A percentile compares a stretch with the other conserved stretches of the same genome.
Evolutionary conservation across 2,888 invertebrate species (phyloP).

Genomic region (Luperina testacea): DNA sequence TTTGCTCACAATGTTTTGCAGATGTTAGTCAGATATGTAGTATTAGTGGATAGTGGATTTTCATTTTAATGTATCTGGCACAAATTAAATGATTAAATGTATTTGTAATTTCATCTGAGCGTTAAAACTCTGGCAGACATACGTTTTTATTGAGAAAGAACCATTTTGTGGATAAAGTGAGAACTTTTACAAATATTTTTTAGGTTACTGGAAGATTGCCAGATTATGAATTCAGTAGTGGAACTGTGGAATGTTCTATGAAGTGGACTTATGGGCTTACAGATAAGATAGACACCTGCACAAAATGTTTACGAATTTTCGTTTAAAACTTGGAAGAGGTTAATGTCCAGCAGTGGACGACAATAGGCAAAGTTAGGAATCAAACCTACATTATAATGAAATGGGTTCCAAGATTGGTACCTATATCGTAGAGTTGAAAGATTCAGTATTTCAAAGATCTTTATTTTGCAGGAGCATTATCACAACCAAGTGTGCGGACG

Average conservation of each 20-base stretch:
- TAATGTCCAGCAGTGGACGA: neutral
- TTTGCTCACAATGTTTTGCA: neutral
- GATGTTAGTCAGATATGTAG: neutral
- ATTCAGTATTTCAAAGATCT: neutral
- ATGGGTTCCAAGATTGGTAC: neutral
- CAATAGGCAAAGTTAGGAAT: neutral
- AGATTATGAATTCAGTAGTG: conserved; percentile 22
- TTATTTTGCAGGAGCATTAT: conserved; percentile 86
- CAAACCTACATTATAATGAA: neutral
- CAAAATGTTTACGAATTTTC: neutral
- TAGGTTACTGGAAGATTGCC: conserved; percentile 31
- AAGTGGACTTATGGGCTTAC: conserved; percentile 5
- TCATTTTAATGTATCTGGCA: neutral
- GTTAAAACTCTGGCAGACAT: neutral
- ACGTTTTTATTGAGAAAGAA: neutral
- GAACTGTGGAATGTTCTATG: conserved; percentile 17
- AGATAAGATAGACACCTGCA: neutral
- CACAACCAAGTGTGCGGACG: conserved; percentile 91
- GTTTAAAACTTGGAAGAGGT: neutral
- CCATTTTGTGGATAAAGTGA: conserved; percentile 5
- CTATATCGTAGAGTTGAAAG: neutral
- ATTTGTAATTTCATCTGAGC: neutral
- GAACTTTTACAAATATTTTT: conserved; percentile 27
- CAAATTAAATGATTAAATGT: neutral
- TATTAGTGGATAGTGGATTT: neutral